Conservation (phyloP, 2,888 invertebrate species). For the Syrista parreyssii region DNA sequence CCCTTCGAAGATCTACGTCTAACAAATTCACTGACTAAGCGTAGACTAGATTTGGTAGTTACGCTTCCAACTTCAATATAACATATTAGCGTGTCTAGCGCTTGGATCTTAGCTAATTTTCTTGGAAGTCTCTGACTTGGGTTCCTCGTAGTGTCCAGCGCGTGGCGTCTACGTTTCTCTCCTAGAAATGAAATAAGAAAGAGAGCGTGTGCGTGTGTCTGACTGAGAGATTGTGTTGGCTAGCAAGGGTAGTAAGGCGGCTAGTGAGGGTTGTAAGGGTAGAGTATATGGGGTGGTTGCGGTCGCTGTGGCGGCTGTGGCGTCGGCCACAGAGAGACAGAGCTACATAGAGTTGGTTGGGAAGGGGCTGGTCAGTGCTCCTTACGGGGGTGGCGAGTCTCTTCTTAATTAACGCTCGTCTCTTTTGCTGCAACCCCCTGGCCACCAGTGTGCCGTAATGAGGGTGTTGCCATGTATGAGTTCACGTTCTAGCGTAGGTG, state of each 20-base stretch:
- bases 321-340: slow-evolving; percentile 29
- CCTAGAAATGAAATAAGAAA: slow-evolving; percentile 3
- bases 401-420: slow-evolving; percentile 66
- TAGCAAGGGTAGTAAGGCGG: slow-evolving; percentile 10
- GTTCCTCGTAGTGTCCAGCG: slow-evolving; percentile 5
- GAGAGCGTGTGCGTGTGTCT: slow-evolving; percentile 10
- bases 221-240: slow-evolving; percentile 12
- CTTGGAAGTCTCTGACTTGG: slow-evolving; percentile 26
- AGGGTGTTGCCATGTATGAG: slow-evolving; percentile 54
- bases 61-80: slow-evolving; percentile 41
- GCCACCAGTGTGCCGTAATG: slow-evolving; percentile 58
- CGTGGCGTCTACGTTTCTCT: background rate
- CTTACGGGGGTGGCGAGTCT: slow-evolving; percentile 65
- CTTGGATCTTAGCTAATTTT: slow-evolving; percentile 51
- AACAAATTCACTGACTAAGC: background rate
- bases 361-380: slow-evolving; percentile 60
- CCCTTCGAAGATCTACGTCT: background rate
- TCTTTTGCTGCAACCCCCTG: slow-evolving; percentile 63
- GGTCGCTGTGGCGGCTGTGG: slow-evolving; percentile 39
- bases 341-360: slow-evolving; percentile 15
- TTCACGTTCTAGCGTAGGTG: slow-evolving; percentile 11
- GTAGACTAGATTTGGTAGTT: background rate
- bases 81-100: slow-evolving; percentile 43
- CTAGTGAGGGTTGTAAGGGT: slow-evolving; percentile 19
- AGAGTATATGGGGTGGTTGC: slow-evolving; percentile 42